Evolutionary conservation across 2,113 vertebrate species (phyloP).

Genomic region (Vidua macroura): DNA sequence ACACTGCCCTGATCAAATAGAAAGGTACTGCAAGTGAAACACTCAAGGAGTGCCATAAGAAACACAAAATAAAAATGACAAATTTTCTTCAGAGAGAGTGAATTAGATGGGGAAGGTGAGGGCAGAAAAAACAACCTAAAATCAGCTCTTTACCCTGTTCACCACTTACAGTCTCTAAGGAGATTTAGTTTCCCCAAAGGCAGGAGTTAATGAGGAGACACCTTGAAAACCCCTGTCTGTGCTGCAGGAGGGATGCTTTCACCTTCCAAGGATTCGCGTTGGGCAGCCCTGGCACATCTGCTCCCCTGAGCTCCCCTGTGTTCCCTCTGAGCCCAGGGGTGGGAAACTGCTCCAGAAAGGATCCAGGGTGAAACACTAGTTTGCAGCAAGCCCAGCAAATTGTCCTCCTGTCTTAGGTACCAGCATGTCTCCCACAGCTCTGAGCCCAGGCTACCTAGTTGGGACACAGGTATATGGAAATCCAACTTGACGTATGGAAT

Average conservation of each 20-base stretch:
- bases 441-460: background rate
- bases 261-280: too few relatives aligned
- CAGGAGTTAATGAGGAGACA: background rate
- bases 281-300: too few relatives aligned
- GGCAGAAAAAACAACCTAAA: background rate
- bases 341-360: background rate
- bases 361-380: background rate
- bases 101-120: background rate
- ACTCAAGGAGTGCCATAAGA: background rate
- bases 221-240: accelerated
- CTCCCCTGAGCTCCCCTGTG: background rate
- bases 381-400: background rate
- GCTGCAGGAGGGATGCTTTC: accelerated
- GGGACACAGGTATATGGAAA: background rate
- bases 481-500: background rate
- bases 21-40: background rate
- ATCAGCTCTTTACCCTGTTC: background rate
- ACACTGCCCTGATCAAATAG: background rate
- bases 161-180: accelerated
- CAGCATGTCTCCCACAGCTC: background rate
- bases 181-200: background rate
- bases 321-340: background rate
- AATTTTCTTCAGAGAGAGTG: background rate
- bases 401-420: background rate
- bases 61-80: background rate